phyloP scores from a whole-genome alignment of 2,113 vertebrate genomes.

The Cebus imitator region DNA sequence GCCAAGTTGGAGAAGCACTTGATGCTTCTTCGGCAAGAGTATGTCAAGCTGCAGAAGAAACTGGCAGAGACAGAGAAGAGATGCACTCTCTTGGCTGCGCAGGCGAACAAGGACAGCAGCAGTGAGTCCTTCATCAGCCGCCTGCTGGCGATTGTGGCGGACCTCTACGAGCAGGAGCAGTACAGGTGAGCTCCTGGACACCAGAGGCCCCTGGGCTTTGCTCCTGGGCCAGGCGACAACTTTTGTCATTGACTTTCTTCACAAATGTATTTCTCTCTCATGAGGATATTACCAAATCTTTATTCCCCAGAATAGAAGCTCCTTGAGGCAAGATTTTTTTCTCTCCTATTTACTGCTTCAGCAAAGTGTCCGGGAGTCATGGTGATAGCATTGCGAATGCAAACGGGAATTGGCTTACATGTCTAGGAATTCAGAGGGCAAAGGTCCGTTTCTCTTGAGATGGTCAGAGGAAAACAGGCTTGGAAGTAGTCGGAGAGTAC shows the following conservation, averaged over 20 bases:
- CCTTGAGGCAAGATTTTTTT: background rate
- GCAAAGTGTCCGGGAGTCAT: background rate
- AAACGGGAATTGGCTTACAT: background rate
- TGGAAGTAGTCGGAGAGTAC: background rate
- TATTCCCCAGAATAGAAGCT: background rate
- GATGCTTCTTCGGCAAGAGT: slow-evolving; percentile 97
- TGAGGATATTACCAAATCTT: background rate
- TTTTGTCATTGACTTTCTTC: background rate
- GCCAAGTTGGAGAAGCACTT: slow-evolving; percentile 99
- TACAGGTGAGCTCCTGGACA: slow-evolving; percentile 89
- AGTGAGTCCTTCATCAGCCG: slow-evolving; percentile 95
- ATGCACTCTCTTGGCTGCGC: slow-evolving; percentile 91
- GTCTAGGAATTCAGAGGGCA: background rate
- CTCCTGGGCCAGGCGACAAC: background rate
- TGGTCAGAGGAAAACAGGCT: background rate
- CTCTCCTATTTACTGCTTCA: background rate
- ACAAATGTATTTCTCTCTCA: background rate
- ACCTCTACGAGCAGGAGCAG: slow-evolving; percentile 95
- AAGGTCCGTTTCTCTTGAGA: background rate
- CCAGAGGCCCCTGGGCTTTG: background rate
- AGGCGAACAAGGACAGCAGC: slow-evolving; percentile 86
- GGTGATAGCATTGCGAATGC: background rate
- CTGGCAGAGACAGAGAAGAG: slow-evolving; percentile 95
- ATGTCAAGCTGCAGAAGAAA: slow-evolving; percentile 98
- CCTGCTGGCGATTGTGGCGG: slow-evolving; percentile 92